Evolutionary conservation across 2,113 vertebrate species (phyloP), one percentile per base, ranked within the genome.

Genomic region (Pipra filicauda): DNA sequence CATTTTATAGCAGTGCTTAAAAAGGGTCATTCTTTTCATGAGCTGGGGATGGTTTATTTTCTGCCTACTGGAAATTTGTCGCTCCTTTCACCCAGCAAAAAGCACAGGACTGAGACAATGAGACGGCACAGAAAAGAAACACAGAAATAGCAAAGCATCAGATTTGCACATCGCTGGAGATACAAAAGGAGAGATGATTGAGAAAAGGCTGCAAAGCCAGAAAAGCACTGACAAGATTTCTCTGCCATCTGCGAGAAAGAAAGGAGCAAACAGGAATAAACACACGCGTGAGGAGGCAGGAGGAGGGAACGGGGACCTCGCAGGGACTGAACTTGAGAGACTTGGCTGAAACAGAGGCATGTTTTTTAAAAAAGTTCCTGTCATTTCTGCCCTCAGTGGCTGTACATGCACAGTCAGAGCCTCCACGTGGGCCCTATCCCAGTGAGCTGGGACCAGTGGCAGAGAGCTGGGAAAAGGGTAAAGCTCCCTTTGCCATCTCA

Each of bases 201-300:
- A 96, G 76, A 81, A 90, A 94, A 93, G 72, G 52, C 88, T 93
- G 65, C 70, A 91, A 96, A 93, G 76, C 93, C 93, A 92, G 93
- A 92, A 96, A 94, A 93, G 55, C 67, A 77, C 82, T 95, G 93
- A 94, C 92, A 95, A 95, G 88, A 93, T 93, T 95, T 94, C 91
- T 95, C 88, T 92, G 80, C 90, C 91, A 94, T 92, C 93, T 96
- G 92, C 18, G 19, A 84, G 59, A 88, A 83, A 94, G 86, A 95
- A 95, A 94, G 85, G 70, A 89, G 66, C 70, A 95, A 96, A 95
- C 70, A 92, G 88, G 93, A 93, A 96, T 93, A 96, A 97, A 95
- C 70, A 91, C 57, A 74, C 0, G 17, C 9, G 0, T 61, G 61
- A 94, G 64, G 52, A 95, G 66, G 89, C 73, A 67, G 86, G 87